A percentile compares a stretch with the other conserved stretches of the same genome.
Evolutionary conservation across 2,888 invertebrate species (phyloP).

Genomic region (Cephus spinipes): DNA sequence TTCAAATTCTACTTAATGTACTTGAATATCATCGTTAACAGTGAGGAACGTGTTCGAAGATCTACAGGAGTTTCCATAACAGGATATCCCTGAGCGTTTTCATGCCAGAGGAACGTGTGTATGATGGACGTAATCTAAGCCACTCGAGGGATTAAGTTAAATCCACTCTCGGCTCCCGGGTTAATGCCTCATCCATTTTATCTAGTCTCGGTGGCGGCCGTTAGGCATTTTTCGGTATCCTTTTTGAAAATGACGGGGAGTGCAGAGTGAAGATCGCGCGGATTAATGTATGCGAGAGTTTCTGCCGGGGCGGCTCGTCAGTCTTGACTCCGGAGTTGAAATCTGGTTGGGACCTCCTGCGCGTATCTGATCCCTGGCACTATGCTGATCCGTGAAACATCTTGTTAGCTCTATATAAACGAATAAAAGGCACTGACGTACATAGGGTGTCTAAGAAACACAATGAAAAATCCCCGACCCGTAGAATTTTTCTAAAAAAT

Average conservation of each 20-base stretch:
- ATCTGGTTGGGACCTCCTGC: constrained; percentile 54
- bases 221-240: not conserved
- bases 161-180: not conserved
- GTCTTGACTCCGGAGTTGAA: constrained; percentile 42
- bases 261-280: not conserved
- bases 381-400: constrained; percentile 62
- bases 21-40: not conserved
- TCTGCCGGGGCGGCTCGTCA: constrained; percentile 53
- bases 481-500: not conserved
- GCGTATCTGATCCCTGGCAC: constrained; percentile 56
- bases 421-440: constrained; percentile 35
- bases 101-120: not conserved
- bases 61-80: not conserved
- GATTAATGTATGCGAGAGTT: constrained; percentile 59
- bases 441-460: not conserved
- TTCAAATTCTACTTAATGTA: not conserved
- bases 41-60: not conserved
- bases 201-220: not conserved
- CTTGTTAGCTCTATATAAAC: constrained; percentile 57
- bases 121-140: not conserved
- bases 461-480: not conserved
- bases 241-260: not conserved
- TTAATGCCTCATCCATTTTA: not conserved
- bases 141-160: not conserved
- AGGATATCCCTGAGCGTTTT: not conserved